A percentile compares a stretch with the other conserved stretches of the same genome.
Conservation (phyloP, 2,888 invertebrate genomes). For the Dyspetes luteomarginatus region DNA sequence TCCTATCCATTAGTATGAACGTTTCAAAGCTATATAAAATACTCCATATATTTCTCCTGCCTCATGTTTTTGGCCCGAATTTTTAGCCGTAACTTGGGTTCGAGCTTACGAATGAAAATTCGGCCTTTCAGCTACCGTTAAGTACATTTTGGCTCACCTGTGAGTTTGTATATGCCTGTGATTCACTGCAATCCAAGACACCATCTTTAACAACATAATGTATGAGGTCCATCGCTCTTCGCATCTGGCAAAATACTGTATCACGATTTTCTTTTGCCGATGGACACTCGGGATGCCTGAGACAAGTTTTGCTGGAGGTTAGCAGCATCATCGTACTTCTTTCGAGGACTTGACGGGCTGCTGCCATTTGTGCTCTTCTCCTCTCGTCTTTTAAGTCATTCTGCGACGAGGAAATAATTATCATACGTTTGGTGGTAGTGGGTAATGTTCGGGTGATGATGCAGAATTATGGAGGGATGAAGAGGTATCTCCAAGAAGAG, state of each 20-base stretch:
- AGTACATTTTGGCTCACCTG: conserved; percentile 80
- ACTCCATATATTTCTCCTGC: not conserved
- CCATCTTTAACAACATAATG: conserved; percentile 99
- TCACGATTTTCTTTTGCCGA: conserved; percentile 97
- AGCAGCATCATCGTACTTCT: conserved; percentile 98
- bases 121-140: no score
- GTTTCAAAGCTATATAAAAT: not conserved
- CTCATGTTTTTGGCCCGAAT: no score
- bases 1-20: conserved; percentile 10
- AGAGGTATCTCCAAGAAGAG: no score
- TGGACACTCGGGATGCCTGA: conserved; percentile 97
- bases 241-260: conserved; percentile 99
- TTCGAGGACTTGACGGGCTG: conserved; percentile 97
- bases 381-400: conserved; percentile 97
- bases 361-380: conserved; percentile 97
- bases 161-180: conserved; percentile 82
- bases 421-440: not conserved
- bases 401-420: conserved; percentile 78
- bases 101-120: no score
- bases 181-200: conserved; percentile 87
- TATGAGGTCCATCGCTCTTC: conserved; percentile 98
- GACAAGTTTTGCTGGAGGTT: conserved; percentile 98
- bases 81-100: no score
- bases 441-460: no score
- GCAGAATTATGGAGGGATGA: no score